Base-by-base conservation (phyloP, 2,113 vertebrate species). In the Stegostoma tigrinum region DNA sequence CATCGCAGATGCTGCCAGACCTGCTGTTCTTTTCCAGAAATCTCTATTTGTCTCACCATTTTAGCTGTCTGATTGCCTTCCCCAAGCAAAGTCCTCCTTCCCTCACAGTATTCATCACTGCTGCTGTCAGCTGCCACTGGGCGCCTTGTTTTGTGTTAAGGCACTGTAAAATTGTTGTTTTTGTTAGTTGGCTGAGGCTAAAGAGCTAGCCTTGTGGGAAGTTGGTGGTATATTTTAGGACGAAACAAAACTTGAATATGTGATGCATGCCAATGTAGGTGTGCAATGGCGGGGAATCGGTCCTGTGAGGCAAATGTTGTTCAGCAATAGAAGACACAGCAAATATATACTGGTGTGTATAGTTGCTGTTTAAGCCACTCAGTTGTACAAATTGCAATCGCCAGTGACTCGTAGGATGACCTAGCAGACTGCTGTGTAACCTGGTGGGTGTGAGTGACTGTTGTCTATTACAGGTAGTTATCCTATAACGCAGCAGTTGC, bases 161-260 rank as follows among this genome's bases (percentile, higher is more conserved):
- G 55, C 21, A 6, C 61, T 66, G 61, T 66, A 23, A 3, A 93
- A 42, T 17, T 93, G 61, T 66, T 38, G 89, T 64, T 66, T 66
- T 93, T 93, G 89, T 93, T 93, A 61, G n/a, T n/a, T 38, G 64
- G 89, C 34, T 38, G 61, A 38, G n/a, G 27, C 55, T 66, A 23
- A 38, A 66, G 61, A 34, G 21, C 87, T 17, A 38, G 89, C 19
- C 89, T 93, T 66, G 89, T 93, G 89, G 34, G 89, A 93, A 66
- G 61, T 45, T 83, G 80, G 38, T 42, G 80, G 80, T 83, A 93
- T 61, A 66, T 38, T 66, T 93, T n/a, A 23, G 89, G 23, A 66
- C 61, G n/a, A 93, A 93, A 93, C 89, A 93, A 66, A 93, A 38
- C 19, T 48, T 23, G n/a, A 93, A 93, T 93, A 23, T 83, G 80